Evolutionary conservation across 2,888 invertebrate genomes (phyloP).

Genomic region (Panorpa germanica): DNA sequence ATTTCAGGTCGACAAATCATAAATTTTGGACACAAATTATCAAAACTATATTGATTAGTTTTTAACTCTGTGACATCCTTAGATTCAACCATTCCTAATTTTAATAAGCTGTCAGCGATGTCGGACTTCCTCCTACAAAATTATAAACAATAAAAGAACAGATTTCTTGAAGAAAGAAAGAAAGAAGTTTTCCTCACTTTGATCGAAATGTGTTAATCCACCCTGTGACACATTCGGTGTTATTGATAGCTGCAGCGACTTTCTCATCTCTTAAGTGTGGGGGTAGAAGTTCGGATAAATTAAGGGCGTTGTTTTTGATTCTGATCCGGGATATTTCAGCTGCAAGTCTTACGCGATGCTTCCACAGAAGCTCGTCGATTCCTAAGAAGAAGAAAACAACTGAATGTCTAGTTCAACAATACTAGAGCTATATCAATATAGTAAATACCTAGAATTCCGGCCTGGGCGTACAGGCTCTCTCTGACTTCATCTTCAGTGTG

Average conservation of each 20-base stretch:
- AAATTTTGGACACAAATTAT: constrained; percentile 29
- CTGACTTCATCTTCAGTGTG: constrained; percentile 20
- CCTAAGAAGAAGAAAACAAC: constrained; percentile 17
- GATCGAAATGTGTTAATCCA: constrained; percentile 65
- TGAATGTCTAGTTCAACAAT: neutral
- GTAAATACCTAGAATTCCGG: constrained; percentile 1
- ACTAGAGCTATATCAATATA: neutral
- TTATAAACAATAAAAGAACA: neutral
- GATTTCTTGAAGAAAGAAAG: neutral
- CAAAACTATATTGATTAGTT: constrained; percentile 21
- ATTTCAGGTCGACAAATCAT: constrained; percentile 32
- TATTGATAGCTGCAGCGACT: constrained; percentile 32
- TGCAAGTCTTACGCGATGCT: constrained; percentile 44
- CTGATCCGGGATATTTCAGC: constrained; percentile 60
- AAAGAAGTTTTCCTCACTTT: constrained; percentile 25
- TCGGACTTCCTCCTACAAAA: neutral
- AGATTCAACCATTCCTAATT: constrained; percentile 13
- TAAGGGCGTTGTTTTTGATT: constrained; percentile 52
- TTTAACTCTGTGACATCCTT: constrained; percentile 13
- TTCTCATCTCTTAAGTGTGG: constrained; percentile 50
- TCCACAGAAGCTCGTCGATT: constrained; percentile 43
- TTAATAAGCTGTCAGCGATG: constrained; percentile 10
- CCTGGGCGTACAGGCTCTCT: neutral
- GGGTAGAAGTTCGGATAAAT: constrained; percentile 48
- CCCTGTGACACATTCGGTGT: constrained; percentile 43